These are phyloP conservation scores for Holocentrus rufus DNA, from an alignment of 2,797 vertebrate species.

Conservation along the genomic window DNA sequence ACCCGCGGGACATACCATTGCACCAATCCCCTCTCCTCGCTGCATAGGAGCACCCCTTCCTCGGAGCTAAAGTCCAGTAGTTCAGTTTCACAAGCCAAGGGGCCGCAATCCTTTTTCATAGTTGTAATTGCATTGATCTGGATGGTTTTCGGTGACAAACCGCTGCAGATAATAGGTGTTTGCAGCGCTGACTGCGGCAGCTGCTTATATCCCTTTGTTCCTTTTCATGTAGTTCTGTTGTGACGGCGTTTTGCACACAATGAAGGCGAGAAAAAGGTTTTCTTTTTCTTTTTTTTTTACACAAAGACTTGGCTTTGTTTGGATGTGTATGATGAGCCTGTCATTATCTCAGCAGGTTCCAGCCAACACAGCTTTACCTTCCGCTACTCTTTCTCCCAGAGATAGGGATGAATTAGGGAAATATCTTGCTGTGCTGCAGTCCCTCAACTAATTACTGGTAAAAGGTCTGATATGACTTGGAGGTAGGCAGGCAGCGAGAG, in stretches of 20 bases:
- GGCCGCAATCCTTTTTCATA: slow-evolving; percentile 31
- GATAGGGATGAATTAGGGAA: slow-evolving; percentile 61
- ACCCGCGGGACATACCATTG: slow-evolving; percentile 45
- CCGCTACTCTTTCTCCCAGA: slow-evolving; percentile 44
- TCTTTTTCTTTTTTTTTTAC: slow-evolving; percentile 23
- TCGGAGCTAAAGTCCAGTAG: slow-evolving; percentile 35
- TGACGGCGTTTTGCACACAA: slow-evolving; percentile 41
- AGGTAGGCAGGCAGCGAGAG: slow-evolving; percentile 50
- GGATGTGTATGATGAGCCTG: slow-evolving; percentile 60
- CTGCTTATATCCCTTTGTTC: slow-evolving; percentile 36
- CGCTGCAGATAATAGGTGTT: slow-evolving; percentile 25
- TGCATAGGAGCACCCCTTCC: slow-evolving; percentile 22
- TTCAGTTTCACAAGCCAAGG: slow-evolving; percentile 26
- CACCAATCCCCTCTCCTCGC: slow-evolving; percentile 27
- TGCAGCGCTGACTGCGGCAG: slow-evolving; percentile 20
- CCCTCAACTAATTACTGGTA: slow-evolving; percentile 72
- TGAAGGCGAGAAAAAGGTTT: slow-evolving; percentile 39
- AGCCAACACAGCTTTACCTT: slow-evolving; percentile 39
- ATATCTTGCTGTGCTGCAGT: slow-evolving; percentile 64
- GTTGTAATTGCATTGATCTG: slow-evolving; percentile 53
- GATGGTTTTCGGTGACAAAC: slow-evolving; percentile 29
- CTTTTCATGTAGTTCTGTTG: slow-evolving; percentile 40
- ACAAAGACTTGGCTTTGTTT: slow-evolving; percentile 53
- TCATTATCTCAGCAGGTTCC: slow-evolving; percentile 70
- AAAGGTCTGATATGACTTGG: slow-evolving; percentile 72